Evolutionary conservation across 2,888 invertebrate genomes (phyloP).

Genomic region (Rhagophthalmus giganteus): DNA sequence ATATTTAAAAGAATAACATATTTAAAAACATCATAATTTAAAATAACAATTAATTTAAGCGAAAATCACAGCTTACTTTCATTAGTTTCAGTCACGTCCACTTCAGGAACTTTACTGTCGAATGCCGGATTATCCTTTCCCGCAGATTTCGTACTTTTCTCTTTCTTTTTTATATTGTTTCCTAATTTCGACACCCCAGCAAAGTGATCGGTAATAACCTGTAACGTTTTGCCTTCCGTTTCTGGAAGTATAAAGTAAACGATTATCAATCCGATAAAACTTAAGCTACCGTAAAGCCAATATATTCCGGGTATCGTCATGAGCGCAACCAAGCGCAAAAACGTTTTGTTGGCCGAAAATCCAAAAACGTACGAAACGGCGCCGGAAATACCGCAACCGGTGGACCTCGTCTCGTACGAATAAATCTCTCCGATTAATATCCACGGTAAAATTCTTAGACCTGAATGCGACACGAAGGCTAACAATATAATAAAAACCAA

Average conservation of each 20-base stretch:
- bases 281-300: slow-evolving; percentile 67
- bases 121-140: neutral
- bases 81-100: too few species aligned
- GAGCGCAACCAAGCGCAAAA: slow-evolving; percentile 64
- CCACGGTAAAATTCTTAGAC: slow-evolving; percentile 76
- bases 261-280: slow-evolving; percentile 64
- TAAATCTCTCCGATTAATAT: slow-evolving; percentile 78
- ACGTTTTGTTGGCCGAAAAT: slow-evolving; percentile 75
- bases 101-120: too few species aligned
- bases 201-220: slow-evolving; percentile 72
- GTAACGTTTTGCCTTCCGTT: slow-evolving; percentile 76
- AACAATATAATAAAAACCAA: slow-evolving; percentile 65
- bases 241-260: slow-evolving; percentile 76
- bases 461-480: slow-evolving; percentile 70
- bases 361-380: slow-evolving; percentile 76
- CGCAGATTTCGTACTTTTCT: neutral
- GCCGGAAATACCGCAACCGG: slow-evolving; percentile 72
- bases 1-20: too few species aligned
- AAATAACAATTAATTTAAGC: too few species aligned
- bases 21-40: too few species aligned
- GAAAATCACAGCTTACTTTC: too few species aligned
- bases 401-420: slow-evolving; percentile 68
- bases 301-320: slow-evolving; percentile 73
- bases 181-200: slow-evolving; percentile 60
- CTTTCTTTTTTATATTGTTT: slow-evolving; percentile 53